Percentiles rank a stretch among this genome's conserved stretches.
Evolutionary conservation across 1,140 invertebrate species (phyloP).

Genomic region (Drosophila nigrodunni): DNA sequence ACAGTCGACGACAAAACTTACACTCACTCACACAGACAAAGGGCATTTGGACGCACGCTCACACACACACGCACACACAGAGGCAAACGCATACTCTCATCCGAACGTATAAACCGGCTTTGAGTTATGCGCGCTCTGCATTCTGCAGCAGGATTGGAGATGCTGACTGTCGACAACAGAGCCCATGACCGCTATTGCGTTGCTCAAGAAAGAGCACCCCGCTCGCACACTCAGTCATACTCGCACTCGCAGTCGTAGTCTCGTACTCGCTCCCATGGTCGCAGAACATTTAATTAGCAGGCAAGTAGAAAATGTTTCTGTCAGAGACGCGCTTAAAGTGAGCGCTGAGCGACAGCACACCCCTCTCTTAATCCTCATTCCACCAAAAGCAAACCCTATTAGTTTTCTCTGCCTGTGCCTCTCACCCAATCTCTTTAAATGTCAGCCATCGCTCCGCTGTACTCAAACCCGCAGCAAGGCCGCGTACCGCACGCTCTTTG

Average conservation of each 20-base stretch:
- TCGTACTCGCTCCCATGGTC: slow-evolving; percentile 13
- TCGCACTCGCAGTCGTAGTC: slow-evolving; percentile 19
- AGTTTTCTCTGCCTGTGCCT: slow-evolving; percentile 39
- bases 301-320: slow-evolving; percentile 45
- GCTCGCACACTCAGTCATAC: slow-evolving; percentile 35
- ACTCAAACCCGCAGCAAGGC: slow-evolving; percentile 45
- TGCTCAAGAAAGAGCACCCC: slow-evolving; percentile 69
- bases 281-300: slow-evolving; percentile 67
- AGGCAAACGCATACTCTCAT: slow-evolving; percentile 47
- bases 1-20: slow-evolving; percentile 37
- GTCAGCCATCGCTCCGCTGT: slow-evolving; percentile 43
- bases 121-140: slow-evolving; percentile 69
- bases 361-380: slow-evolving; percentile 20
- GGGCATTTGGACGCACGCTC: slow-evolving; percentile 30
- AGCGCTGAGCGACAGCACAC: slow-evolving; percentile 37
- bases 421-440: slow-evolving; percentile 57
- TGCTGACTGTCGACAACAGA: slow-evolving; percentile 43
- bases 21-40: slow-evolving; percentile 34
- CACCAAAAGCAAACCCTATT: background rate
- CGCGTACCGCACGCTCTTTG: slow-evolving; percentile 54
- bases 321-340: slow-evolving; percentile 53
- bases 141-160: slow-evolving; percentile 69
- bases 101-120: slow-evolving; percentile 63
- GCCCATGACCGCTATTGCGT: slow-evolving; percentile 27
- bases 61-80: slow-evolving; percentile 21